Conservation (phyloP, 1,140 invertebrate species). For the Choristoneura fumiferana region DNA sequence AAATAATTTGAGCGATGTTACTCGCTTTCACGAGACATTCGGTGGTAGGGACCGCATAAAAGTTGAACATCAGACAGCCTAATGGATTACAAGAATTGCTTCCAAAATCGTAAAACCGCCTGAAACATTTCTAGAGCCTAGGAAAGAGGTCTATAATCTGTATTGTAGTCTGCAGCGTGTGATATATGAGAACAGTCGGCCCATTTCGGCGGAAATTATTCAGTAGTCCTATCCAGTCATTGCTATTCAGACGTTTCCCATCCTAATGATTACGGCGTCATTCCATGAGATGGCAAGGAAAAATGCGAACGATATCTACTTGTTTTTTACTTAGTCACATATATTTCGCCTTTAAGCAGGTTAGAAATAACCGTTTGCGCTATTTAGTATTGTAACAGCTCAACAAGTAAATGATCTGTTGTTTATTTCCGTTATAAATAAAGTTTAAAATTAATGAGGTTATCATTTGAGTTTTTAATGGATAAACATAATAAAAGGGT, state of each 20-base stretch:
- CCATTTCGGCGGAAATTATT: constrained; percentile 34
- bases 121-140: constrained; percentile 45
- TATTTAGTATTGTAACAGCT: too few species aligned
- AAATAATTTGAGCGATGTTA: constrained; percentile 75
- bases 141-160: constrained; percentile 45
- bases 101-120: constrained; percentile 52
- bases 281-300: too few species aligned
- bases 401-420: too few species aligned
- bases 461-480: too few species aligned
- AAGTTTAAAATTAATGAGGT: too few species aligned
- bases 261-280: too few species aligned
- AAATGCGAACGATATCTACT: too few species aligned
- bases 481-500: too few species aligned
- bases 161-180: constrained; percentile 38
- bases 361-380: too few species aligned
- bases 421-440: too few species aligned
- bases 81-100: constrained; percentile 75
- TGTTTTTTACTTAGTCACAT: too few species aligned
- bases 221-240: constrained; percentile 30
- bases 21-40: constrained; percentile 69
- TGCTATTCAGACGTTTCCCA: constrained; percentile 20
- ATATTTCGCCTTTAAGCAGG: too few species aligned
- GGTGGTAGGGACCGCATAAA: constrained; percentile 68
- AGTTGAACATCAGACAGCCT: constrained; percentile 64
- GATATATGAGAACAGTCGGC: constrained; percentile 42